Percentiles rank a stretch among this genome's conserved stretches.
These are phyloP conservation scores for Geococcyx californianus DNA, from an alignment of 2,113 vertebrate genomes.

Conservation along the genomic window DNA sequence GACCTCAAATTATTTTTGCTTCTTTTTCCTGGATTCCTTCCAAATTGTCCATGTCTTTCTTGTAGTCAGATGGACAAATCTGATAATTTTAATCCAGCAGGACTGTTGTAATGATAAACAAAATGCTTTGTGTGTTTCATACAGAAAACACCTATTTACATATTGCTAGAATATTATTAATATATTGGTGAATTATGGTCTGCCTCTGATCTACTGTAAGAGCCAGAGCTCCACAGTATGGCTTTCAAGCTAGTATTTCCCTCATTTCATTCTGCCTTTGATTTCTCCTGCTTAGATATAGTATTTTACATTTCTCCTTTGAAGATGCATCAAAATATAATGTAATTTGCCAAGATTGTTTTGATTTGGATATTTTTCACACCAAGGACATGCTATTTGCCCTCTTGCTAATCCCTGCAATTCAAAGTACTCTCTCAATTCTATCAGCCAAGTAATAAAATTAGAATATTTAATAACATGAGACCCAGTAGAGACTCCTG, in stretches of 20 bases:
- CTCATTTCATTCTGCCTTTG: neutral
- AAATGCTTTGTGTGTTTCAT: neutral
- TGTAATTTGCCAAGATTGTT: neutral
- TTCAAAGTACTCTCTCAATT: neutral
- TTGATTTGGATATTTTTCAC: rapidly evolving
- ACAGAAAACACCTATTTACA: neutral
- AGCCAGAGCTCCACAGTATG: neutral
- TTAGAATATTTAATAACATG: neutral
- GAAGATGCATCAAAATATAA: neutral
- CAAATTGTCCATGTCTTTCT: neutral
- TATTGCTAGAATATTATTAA: neutral
- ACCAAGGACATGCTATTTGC: neutral
- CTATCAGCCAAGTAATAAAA: neutral
- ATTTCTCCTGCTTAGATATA: neutral
- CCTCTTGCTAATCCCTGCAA: neutral
- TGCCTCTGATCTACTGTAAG: neutral
- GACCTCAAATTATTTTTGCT: neutral
- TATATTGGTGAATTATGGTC: neutral
- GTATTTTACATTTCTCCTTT: neutral
- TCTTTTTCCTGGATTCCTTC: neutral
- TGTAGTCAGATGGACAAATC: neutral
- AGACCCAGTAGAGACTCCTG: neutral
- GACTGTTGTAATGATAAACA: neutral
- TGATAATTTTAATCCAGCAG: neutral
- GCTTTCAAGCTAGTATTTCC: neutral